phyloP scores from a whole-genome alignment of 2,888 invertebrate species.

The Drosophila pseudotakahashii region DNA sequence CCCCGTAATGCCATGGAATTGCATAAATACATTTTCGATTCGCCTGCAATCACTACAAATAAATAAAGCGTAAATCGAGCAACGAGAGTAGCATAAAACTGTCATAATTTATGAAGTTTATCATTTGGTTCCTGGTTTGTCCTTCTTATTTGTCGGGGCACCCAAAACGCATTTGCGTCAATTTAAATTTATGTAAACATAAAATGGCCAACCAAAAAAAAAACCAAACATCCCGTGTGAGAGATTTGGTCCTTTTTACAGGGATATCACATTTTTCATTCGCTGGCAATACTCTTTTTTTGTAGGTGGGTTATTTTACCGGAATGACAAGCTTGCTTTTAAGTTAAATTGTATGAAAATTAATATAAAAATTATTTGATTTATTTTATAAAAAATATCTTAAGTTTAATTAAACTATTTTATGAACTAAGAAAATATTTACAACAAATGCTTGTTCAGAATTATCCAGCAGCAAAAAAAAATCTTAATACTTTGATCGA shows the following conservation, averaged over 20 bases:
- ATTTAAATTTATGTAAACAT: constrained; percentile 79
- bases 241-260: constrained; percentile 33
- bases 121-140: constrained; percentile 44
- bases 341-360: too few species aligned
- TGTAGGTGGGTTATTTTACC: neutral
- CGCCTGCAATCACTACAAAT: constrained; percentile 48
- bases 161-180: constrained; percentile 71
- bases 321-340: too few species aligned
- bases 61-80: constrained; percentile 43
- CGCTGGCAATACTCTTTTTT: constrained; percentile 10
- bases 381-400: too few species aligned
- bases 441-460: too few species aligned
- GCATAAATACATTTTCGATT: constrained; percentile 63
- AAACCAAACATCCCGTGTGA: constrained; percentile 23
- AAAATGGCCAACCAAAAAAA: constrained; percentile 56
- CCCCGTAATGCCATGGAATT: constrained; percentile 51
- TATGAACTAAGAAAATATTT: too few species aligned
- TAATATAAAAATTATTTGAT: too few species aligned
- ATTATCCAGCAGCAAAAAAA: too few species aligned
- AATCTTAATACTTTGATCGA: too few species aligned
- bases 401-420: too few species aligned
- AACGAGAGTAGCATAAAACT: constrained; percentile 31
- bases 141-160: constrained; percentile 21
- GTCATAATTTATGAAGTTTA: constrained; percentile 75
- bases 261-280: constrained; percentile 54